Base-by-base conservation (phyloP, 2,113 vertebrate species). In the Lepus americanus region DNA sequence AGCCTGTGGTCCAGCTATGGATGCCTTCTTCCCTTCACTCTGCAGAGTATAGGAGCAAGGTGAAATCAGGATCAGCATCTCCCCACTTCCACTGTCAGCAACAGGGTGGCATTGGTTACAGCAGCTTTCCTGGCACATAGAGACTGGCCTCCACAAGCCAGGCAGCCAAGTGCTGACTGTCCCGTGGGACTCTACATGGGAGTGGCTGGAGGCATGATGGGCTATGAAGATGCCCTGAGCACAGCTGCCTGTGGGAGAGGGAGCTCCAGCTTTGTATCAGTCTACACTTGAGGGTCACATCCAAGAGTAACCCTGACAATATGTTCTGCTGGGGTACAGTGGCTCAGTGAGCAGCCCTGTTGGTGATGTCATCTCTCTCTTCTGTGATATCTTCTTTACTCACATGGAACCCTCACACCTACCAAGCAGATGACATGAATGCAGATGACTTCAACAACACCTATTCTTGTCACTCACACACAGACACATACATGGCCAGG, bases 221-320 rank as follows among this genome's bases (percentile, higher is more conserved):
- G 0, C 9, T 67, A 4, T 25, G 9, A 64, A 70, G 49, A 70
- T 4, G 0, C 29, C 6, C 19, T 36, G 29, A 74, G 49, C 55
- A 93, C 39, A 70, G 51, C 51, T 77, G 36, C 63, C n/a, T 51
- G 9, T 5, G 36, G 36, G n/a, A 66, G 12, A 73, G n/a, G 39
- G 20, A 70, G 44, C 14, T 63, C 27, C n/a, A 59, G 17, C n/a
- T 67, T 7, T 17, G 10, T 0, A 0, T 12, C 4, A 0, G 11
- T 14, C n/a, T 39, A 7, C 16, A 25, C 22, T 16, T 16, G 11
- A 31, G 2, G 13, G 36, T 27, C 22, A 3, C 31, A 2, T 25
- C 23, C 4, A 31, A 23, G 12, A 72, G 29, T 25, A 5, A 27
- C 67, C 29, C 78, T 63, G 29, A 6, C 3, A 3, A 22, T 16